A percentile compares a stretch with the other conserved stretches of the same genome.
phyloP scores from a whole-genome alignment of 1,140 invertebrate species.

The Brachionus manjavacas region DNA sequence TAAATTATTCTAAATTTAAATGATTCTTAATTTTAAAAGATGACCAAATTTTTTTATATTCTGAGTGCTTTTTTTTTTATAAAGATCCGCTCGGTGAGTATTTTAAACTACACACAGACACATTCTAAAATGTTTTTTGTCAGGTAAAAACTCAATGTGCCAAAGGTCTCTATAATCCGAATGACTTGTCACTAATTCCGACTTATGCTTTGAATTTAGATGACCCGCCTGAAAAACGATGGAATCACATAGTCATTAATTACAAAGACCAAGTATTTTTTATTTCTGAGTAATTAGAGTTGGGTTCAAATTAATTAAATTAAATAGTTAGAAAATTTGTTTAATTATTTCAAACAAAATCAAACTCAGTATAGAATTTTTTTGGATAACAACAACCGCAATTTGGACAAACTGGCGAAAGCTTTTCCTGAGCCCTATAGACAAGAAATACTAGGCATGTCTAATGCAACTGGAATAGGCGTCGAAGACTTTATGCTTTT shows the following conservation, averaged over 20 bases:
- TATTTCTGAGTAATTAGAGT: not conserved
- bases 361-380: not conserved
- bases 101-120: not conserved
- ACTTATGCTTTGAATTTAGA: not conserved
- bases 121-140: not conserved
- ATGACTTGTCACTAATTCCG: not conserved
- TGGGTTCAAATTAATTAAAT: not conserved
- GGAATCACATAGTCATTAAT: not conserved
- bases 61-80: not conserved
- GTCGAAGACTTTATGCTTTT: slow-evolving; percentile 61
- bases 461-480: slow-evolving; percentile 54
- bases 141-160: not conserved
- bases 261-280: not conserved
- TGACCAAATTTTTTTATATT: not conserved
- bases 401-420: slow-evolving; percentile 47
- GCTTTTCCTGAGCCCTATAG: slow-evolving; percentile 57
- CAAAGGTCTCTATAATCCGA: not conserved
- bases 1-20: no score
- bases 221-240: not conserved
- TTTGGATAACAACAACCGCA: not conserved
- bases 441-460: slow-evolving; percentile 58
- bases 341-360: not conserved
- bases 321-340: not conserved
- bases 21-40: not conserved
- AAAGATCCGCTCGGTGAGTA: not conserved